phyloP scores from a whole-genome alignment of 2,797 vertebrate genomes.

The Holocentrus rufus region DNA sequence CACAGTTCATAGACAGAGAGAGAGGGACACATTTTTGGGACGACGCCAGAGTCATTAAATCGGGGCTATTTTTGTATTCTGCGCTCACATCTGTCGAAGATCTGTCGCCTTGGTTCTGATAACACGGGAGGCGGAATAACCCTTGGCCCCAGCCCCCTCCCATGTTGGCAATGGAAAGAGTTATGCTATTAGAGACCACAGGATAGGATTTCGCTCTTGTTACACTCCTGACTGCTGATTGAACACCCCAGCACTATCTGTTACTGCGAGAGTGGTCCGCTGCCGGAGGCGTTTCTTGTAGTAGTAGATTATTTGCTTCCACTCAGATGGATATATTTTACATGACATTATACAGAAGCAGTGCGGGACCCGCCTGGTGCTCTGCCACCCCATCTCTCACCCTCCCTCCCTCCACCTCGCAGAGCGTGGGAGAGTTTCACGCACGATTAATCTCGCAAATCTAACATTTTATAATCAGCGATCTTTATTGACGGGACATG shows the following conservation, averaged over 20 bases:
- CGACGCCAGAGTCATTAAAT: slow-evolving; percentile 71
- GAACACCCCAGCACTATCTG: slow-evolving; percentile 65
- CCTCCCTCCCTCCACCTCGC: slow-evolving; percentile 26
- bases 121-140: slow-evolving; percentile 63
- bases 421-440: slow-evolving; percentile 51
- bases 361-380: slow-evolving; percentile 45
- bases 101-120: slow-evolving; percentile 66
- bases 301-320: slow-evolving; percentile 73
- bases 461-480: slow-evolving; percentile 53
- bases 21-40: slow-evolving; percentile 62
- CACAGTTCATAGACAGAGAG: slow-evolving; percentile 68
- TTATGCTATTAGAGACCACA: slow-evolving; percentile 70
- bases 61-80: slow-evolving; percentile 61
- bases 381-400: not conserved
- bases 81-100: slow-evolving; percentile 54
- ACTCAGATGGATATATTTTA: slow-evolving; percentile 72
- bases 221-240: slow-evolving; percentile 70
- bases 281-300: slow-evolving; percentile 64
- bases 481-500: slow-evolving; percentile 53
- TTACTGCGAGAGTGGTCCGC: slow-evolving; percentile 61
- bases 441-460: slow-evolving; percentile 62
- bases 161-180: slow-evolving; percentile 53
- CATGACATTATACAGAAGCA: slow-evolving; percentile 77
- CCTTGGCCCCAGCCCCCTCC: slow-evolving; percentile 62
- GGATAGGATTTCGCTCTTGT: slow-evolving; percentile 68